Evolutionary conservation across 1,140 invertebrate genomes (phyloP), one percentile per base, ranked within the genome.

Genomic region (Carcinoscorpius rotundicauda): DNA sequence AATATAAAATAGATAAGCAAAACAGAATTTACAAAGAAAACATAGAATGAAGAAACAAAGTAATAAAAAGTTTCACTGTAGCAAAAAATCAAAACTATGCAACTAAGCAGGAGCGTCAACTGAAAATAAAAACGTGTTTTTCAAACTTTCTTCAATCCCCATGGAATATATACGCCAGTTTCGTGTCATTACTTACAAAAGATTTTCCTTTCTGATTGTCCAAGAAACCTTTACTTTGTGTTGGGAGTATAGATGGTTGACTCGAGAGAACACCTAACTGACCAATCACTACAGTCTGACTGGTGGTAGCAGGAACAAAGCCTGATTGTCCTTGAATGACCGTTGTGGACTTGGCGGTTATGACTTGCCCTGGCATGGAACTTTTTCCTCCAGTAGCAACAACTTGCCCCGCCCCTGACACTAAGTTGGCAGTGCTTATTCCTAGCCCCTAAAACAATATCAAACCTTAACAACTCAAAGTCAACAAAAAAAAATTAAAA

Each of bases 251-350:
- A 67, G 79, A 83, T 58, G 86, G 84, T 67, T 87, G 85, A 48
- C 85, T 87, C 69, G 85, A 86, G 66, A 89, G 82, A 3, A 89
- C 85, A 8, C 81, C 82, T 4, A 86, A 76, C 58, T 87, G 87
- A 59, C 87, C 86, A 71, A 91, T 87, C n/a, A 91, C 85, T 69
- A 90, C 79, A 5, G 88, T 89, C 67, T 84, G 83, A 51, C 85
- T 89, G 63, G 84, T 88, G 4, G 86, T 86, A 4, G 87, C 86
- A 60, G 87, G 85, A 69, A 85, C 78, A 75, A 87, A 82, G 58
- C 85, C 78, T 59, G 86, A 69, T 67, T 69, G 67, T 51, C 66
- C 67, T 48, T 68, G 67, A 9, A 68, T 63, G 6, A 68, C 64
- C 11, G 64, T 52, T 50, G 67, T 65, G 49, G 67, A 66, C 53